Evolutionary conservation across 2,888 invertebrate species (phyloP), one percentile per base, ranked within the genome.

Genomic region (Macrophya annulata): DNA sequence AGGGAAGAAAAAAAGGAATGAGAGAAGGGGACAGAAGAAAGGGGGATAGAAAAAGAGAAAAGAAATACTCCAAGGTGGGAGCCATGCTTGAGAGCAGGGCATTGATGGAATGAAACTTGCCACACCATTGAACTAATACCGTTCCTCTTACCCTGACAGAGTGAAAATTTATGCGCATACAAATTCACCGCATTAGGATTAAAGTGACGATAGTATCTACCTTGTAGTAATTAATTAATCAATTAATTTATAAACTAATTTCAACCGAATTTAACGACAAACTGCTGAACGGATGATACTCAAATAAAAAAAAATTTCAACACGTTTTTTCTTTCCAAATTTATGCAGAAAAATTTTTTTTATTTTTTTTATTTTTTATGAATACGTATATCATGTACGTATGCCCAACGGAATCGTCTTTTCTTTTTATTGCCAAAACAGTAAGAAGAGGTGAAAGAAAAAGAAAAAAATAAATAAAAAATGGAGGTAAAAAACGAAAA

Each of bases 71-170:
- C 4, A 40, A 79, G 59, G 40, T 31, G 59, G n/a, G 62, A 40
- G 12, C 40, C 6, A 43, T 31, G 31, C 31, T 31, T 31, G 59
- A 3, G 15, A 12, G 62, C 43, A 40, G 62, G 48, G 62, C 62
- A 81, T 81, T 81, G 81, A 81, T 81, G 62, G 59, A 81, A 81
- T 62, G 59, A 81, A 81, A 81, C 62, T 81, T 81, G 81, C 59
- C 81, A 81, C 81, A 62, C 81, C 81, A 62, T 81, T 81, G 62
- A 81, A 81, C 81, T 81, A 62, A 62, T 81, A 81, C 81, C 81
- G 40, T 81, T 81, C 40, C 81, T 81, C 40, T 81, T 62, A 17
- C 37, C 31, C 25, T 40, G 59, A 43, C 43, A 43, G 51, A 40
- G 81, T 62, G 62, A 81, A 62, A 59, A 81, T 81, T 81, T 81